These are phyloP conservation scores for Micoletzkya japonica DNA, from an alignment of 2,888 invertebrate species.

Conservation along the genomic window DNA sequence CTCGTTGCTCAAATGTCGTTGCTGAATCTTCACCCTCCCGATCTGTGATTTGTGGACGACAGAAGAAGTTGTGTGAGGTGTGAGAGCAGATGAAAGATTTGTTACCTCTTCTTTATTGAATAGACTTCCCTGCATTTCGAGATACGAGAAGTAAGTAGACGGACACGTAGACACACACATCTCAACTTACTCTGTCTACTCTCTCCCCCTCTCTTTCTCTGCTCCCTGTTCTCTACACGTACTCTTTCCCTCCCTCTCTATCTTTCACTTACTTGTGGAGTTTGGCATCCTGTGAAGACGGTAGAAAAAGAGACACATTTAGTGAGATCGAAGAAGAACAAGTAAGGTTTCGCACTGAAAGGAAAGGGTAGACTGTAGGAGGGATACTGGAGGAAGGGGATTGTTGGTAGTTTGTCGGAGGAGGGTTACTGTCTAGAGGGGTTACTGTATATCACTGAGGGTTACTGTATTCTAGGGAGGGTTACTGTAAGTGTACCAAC, in stretches of 20 bases:
- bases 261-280: conserved; percentile 47
- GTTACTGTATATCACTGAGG: conserved; percentile 6
- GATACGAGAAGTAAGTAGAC: conserved; percentile 51
- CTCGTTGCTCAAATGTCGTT: too few species aligned
- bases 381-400: too few species aligned
- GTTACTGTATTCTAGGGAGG: neutral
- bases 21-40: too few species aligned
- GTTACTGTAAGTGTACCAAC: conserved; percentile 19
- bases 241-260: neutral
- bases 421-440: neutral
- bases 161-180: conserved; percentile 60
- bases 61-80: too few species aligned
- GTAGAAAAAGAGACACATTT: conserved; percentile 58
- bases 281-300: conserved; percentile 59
- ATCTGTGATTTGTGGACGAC: too few species aligned
- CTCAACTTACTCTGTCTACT: conserved; percentile 28
- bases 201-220: too few species aligned
- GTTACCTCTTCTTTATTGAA: too few species aligned
- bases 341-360: conserved; percentile 48
- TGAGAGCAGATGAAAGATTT: too few species aligned
- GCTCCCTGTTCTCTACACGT: too few species aligned
- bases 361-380: neutral
- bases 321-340: conserved; percentile 60
- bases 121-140: conserved; percentile 42
- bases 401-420: too few species aligned